A percentile compares a stretch with the other conserved stretches of the same genome.
These are phyloP conservation scores for Leptinotarsa defecta DNA, from an alignment of 1,140 invertebrate species.

Conservation along the genomic window DNA sequence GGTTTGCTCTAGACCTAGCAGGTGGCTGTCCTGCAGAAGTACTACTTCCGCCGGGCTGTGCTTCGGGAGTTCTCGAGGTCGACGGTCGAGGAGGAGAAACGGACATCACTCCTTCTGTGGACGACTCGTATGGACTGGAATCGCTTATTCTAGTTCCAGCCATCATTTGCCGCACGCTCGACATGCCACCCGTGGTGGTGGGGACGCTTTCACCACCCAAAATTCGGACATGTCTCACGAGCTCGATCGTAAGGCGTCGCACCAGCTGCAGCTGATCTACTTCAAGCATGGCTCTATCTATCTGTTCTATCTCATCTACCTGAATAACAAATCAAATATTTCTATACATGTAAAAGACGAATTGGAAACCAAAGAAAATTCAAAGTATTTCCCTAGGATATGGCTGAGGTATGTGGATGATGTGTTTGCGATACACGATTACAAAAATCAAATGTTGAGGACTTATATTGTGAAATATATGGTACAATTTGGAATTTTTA, in stretches of 20 bases:
- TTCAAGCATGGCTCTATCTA: slow-evolving; percentile 56
- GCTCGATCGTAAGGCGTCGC: slow-evolving; percentile 66
- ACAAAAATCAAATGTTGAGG: too few species aligned
- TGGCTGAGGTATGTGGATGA: too few species aligned
- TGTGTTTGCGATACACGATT: too few species aligned
- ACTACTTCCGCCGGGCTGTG: background rate
- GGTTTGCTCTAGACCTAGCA: slow-evolving; percentile 18
- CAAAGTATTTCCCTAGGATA: too few species aligned
- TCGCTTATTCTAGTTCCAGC: slow-evolving; percentile 55
- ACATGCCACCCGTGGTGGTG: slow-evolving; percentile 38
- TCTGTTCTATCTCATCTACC: slow-evolving; percentile 52
- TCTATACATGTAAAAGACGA: too few species aligned
- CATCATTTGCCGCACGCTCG: slow-evolving; percentile 55
- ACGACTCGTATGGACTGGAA: slow-evolving; percentile 48
- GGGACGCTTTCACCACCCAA: slow-evolving; percentile 28
- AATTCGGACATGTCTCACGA: slow-evolving; percentile 62
- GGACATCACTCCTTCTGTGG: slow-evolving; percentile 35
- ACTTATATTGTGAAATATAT: too few species aligned
- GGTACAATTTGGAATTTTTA: too few species aligned
- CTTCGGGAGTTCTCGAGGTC: background rate
- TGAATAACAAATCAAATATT: background rate
- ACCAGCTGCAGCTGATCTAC: slow-evolving; percentile 64
- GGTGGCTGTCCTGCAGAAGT: background rate
- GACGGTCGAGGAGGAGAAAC: background rate
- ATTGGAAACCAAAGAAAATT: too few species aligned